phyloP scores from a whole-genome alignment of 2,113 vertebrate genomes.

The Grammomys surdaster region DNA sequence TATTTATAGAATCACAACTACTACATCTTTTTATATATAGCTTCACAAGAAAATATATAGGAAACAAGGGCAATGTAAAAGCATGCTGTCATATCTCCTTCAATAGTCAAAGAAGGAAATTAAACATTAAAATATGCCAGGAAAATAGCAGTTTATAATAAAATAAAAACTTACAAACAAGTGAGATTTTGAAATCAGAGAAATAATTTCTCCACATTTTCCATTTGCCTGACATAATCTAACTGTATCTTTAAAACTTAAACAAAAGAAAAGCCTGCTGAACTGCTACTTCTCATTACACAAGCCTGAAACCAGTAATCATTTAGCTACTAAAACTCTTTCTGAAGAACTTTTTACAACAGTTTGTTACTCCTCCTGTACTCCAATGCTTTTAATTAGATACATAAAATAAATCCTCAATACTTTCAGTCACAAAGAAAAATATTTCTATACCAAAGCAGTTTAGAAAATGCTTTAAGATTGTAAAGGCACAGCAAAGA shows the following conservation, averaged over 20 bases:
- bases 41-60: conserved; percentile 50
- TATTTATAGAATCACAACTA: conserved; percentile 45
- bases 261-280: conserved; percentile 16
- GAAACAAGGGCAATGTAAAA: conserved; percentile 1
- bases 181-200: conserved; percentile 9
- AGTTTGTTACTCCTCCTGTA: conserved; percentile 9
- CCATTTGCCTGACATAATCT: not conserved
- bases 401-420: conserved; percentile 34
- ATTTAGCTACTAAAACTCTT: not conserved
- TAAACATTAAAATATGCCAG: conserved; percentile 21
- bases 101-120: conserved; percentile 35
- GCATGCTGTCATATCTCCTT: not conserved
- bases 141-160: conserved; percentile 40
- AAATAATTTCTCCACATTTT: conserved; percentile 54
- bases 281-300: conserved; percentile 46
- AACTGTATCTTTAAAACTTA: conserved; percentile 31
- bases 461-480: conserved; percentile 30
- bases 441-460: not conserved
- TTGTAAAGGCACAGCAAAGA: conserved; percentile 30
- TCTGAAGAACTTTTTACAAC: conserved; percentile 25
- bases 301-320: conserved; percentile 16
- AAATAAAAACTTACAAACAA: conserved; percentile 58
- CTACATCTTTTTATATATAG: conserved; percentile 13
- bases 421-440: conserved; percentile 40
- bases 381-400: not conserved